These are phyloP conservation scores for Lasioglossum leucozonium DNA, from an alignment of 2,888 invertebrate species.

Conservation along the genomic window DNA sequence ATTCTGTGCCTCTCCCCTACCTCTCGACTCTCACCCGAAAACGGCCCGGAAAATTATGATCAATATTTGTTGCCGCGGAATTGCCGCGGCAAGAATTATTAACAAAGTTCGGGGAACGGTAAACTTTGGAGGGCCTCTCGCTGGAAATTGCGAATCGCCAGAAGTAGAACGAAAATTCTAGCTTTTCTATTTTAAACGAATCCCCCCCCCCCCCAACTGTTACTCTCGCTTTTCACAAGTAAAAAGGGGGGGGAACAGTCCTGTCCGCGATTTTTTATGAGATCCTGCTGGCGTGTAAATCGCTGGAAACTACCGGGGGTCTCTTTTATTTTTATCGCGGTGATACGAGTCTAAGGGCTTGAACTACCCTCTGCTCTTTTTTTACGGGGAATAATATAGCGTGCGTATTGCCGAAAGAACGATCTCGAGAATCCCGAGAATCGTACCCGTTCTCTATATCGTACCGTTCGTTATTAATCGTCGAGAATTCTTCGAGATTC, in stretches of 20 bases:
- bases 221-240: background rate
- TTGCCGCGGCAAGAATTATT: conserved; percentile 10
- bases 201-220: background rate
- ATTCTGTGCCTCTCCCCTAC: background rate
- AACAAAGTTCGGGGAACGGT: conserved; percentile 12
- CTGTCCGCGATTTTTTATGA: background rate
- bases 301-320: background rate
- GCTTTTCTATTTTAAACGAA: background rate
- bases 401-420: background rate
- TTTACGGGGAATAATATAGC: background rate
- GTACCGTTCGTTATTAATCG: background rate
- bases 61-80: conserved; percentile 7
- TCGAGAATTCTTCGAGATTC: too few relatives aligned
- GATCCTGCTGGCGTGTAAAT: background rate
- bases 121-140: background rate
- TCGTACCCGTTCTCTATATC: background rate
- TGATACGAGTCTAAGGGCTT: background rate
- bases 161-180: background rate
- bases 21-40: too few relatives aligned
- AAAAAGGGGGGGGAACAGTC: background rate
- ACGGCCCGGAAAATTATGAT: conserved; percentile 11
- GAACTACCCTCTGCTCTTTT: background rate
- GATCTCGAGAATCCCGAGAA: background rate
- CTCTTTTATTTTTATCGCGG: conserved; percentile 9
- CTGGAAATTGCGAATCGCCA: background rate